These are phyloP conservation scores for Noctua fimbriata DNA, from an alignment of 2,888 invertebrate genomes.

Conservation along the genomic window DNA sequence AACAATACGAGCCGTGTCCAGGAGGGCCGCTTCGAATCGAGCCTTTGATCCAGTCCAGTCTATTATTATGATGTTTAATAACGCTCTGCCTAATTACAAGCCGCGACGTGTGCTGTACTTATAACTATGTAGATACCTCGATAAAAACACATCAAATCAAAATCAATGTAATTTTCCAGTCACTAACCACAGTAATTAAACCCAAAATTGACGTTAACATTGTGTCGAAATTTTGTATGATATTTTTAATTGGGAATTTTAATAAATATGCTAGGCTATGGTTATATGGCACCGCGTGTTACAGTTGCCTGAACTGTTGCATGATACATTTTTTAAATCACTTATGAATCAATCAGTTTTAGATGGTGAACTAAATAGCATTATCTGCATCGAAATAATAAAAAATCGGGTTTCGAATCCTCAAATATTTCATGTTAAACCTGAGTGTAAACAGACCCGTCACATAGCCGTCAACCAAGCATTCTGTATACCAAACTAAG, in stretches of 20 bases:
- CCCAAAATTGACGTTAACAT: slow-evolving; percentile 16
- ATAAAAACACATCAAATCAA: slow-evolving; percentile 38
- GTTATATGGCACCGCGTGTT: not conserved
- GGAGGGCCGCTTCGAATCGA: no score
- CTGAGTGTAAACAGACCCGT: no score
- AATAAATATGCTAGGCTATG: not conserved
- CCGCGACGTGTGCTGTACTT: not conserved
- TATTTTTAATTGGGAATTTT: slow-evolving; percentile 15
- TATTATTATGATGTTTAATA: slow-evolving; percentile 5
- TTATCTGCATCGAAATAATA: not conserved
- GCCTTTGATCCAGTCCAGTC: no score
- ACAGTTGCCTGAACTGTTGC: not conserved
- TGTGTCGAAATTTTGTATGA: not conserved
- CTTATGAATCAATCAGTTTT: not conserved
- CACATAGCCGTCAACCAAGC: no score
- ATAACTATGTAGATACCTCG: not conserved
- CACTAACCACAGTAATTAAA: slow-evolving; percentile 41
- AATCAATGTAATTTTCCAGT: slow-evolving; percentile 50
- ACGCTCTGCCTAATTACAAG: not conserved
- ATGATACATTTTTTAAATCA: not conserved
- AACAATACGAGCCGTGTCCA: not conserved
- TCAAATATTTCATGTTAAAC: not conserved
- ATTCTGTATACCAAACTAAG: no score
- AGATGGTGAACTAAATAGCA: not conserved
- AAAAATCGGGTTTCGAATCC: not conserved